A percentile compares a stretch with the other conserved stretches of the same genome.
Conservation (phyloP, 92 coral and sea anemone species). For the Porites evermanni region DNA sequence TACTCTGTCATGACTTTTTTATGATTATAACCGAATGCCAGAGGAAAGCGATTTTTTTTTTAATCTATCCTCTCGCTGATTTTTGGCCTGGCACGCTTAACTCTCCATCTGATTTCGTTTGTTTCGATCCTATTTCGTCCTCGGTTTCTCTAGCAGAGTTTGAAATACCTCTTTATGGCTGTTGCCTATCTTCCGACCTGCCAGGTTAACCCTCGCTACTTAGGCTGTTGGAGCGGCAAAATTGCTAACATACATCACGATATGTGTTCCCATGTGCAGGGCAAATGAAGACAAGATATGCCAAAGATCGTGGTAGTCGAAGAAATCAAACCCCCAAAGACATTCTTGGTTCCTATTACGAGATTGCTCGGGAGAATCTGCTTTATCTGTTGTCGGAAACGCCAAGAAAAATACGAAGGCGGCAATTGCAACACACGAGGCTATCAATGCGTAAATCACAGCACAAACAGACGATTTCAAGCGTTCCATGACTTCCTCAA, state of each 20-base stretch:
- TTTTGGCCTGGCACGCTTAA: too few relatives aligned
- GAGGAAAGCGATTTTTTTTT: too few relatives aligned
- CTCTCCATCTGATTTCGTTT: too few relatives aligned
- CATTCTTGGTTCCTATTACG: constrained; percentile 86
- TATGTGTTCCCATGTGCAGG: constrained; percentile 72
- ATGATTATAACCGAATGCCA: too few relatives aligned
- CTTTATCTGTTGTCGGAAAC: constrained; percentile 71
- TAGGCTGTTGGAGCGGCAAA: not conserved
- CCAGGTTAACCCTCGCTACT: too few relatives aligned
- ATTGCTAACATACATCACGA: constrained; percentile 66
- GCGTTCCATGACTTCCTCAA: too few relatives aligned
- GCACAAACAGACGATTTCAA: constrained; percentile 24
- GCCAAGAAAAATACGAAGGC: constrained; percentile 64
- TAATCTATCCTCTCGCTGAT: too few relatives aligned
- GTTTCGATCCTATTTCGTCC: too few relatives aligned
- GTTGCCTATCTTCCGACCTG: too few relatives aligned
- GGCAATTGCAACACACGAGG: constrained; percentile 27
- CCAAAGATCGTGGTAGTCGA: constrained; percentile 87
- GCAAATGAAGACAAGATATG: constrained; percentile 92
- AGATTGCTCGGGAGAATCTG: constrained; percentile 58
- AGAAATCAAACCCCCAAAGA: constrained; percentile 38
- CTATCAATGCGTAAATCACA: constrained; percentile 45
- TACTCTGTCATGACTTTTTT: too few relatives aligned
- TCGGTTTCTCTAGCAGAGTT: too few relatives aligned
- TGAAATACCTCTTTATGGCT: too few relatives aligned